Evolutionary conservation across 2,797 vertebrate genomes (phyloP).

Genomic region (Rhinogobio ventralis): DNA sequence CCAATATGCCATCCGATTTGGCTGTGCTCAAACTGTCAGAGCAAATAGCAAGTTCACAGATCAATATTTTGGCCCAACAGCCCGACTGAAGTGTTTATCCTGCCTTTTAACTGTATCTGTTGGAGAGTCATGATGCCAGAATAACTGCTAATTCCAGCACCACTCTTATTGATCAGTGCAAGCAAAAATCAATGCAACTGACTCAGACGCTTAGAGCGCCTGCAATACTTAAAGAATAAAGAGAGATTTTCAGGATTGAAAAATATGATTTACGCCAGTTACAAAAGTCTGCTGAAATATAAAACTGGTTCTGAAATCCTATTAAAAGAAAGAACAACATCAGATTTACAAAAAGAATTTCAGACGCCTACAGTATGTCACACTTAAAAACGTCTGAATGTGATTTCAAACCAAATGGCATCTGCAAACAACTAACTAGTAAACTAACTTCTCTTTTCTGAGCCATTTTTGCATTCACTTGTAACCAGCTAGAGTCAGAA

Average conservation of each 20-base stretch:
- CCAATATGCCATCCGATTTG: background rate
- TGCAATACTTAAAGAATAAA: background rate
- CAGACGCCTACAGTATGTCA: background rate
- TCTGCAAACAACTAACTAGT: background rate
- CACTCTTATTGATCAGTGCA: conserved; percentile 25
- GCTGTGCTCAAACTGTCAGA: background rate
- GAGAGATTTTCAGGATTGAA: background rate
- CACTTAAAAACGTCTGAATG: background rate
- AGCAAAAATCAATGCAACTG: conserved; percentile 27
- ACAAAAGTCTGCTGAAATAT: no score
- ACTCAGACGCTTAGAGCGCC: background rate
- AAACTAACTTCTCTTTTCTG: background rate
- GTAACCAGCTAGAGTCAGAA: background rate
- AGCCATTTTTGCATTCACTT: background rate
- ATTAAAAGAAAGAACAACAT: background rate
- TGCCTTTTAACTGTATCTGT: conserved; percentile 4
- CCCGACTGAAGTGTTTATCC: conserved; percentile 12
- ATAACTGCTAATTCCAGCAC: conserved; percentile 5
- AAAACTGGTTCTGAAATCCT: no score
- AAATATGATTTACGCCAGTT: conserved; percentile 1
- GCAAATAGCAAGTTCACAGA: background rate
- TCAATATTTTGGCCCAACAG: conserved; percentile 23
- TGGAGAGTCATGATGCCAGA: conserved; percentile 42
- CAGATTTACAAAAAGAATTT: background rate
- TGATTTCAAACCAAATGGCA: background rate